Conservation (phyloP, 92 coral and sea anemone species). For the Bergia sp. region DNA sequence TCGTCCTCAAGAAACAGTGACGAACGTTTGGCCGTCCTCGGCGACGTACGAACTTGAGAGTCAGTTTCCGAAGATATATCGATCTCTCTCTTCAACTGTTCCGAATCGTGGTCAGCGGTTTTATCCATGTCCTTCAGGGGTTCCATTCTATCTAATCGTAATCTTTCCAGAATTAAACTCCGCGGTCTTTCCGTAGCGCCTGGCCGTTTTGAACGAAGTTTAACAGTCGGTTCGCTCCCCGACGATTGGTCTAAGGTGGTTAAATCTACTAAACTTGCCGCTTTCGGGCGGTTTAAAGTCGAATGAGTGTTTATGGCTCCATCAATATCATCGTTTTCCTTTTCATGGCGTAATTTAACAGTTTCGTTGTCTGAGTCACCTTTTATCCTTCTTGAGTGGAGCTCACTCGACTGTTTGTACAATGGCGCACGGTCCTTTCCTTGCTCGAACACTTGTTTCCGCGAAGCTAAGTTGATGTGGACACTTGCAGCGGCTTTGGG, state of each 20-base stretch:
- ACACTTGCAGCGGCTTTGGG: slow-evolving; percentile 39
- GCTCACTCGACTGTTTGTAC: slow-evolving; percentile 68
- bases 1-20: slow-evolving; percentile 74
- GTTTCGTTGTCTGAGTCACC: slow-evolving; percentile 50
- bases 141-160: slow-evolving; percentile 51
- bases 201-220: slow-evolving; percentile 35
- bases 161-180: slow-evolving; percentile 65
- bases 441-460: slow-evolving; percentile 78
- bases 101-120: background rate
- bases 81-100: slow-evolving; percentile 18
- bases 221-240: slow-evolving; percentile 12
- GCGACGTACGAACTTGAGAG: slow-evolving; percentile 20
- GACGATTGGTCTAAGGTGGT: slow-evolving; percentile 26
- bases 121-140: slow-evolving; percentile 37
- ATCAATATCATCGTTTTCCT: slow-evolving; percentile 49
- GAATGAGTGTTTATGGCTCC: slow-evolving; percentile 8
- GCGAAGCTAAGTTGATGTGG: slow-evolving; percentile 65
- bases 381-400: slow-evolving; percentile 45
- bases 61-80: slow-evolving; percentile 30
- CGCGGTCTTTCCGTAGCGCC: slow-evolving; percentile 64
- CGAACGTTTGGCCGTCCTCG: slow-evolving; percentile 13
- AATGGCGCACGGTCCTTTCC: slow-evolving; percentile 48
- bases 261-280: slow-evolving; percentile 36
- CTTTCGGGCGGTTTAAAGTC: slow-evolving; percentile 13
- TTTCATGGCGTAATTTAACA: slow-evolving; percentile 46